Evolutionary conservation across 2,113 vertebrate genomes (phyloP), one percentile per base, ranked within the genome.

Genomic region (Myotis brandtii): DNA sequence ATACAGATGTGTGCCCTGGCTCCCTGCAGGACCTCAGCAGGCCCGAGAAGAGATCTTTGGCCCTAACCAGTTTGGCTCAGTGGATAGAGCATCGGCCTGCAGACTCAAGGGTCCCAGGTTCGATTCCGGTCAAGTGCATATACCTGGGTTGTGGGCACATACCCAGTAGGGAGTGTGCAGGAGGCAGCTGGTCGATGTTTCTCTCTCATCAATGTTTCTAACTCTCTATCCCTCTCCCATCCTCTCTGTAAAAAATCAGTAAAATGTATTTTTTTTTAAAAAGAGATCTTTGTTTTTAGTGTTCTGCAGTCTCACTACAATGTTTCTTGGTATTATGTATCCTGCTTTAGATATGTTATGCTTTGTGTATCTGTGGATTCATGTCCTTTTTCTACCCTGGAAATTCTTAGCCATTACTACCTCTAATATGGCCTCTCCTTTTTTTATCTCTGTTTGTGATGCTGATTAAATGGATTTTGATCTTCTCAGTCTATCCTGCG

Each of bases 391-490:
- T 54, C 46, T 89, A 13, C 72, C 59, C 17, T 66, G 32, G 62
- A 93, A 84, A 46, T 95, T 89, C 52, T 95, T 48, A 79, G 32
- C 25, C 4, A 32, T 84, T 89, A 20, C 62, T 37, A 23, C 18
- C 32, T 89, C 70, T 54, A 48, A 85, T 70, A 52, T 32, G 10
- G 9, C 64, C 30, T 93, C 27, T 43, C 48, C 27, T 81, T 59
- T 8, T 8, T 52, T 85, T 69, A 62, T 89, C 11, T 43, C 32
- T 32, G 43, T 64, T 56, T 50, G 59, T 37, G 50, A 64, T 79
- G 43, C 73, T 72, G 30, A 52, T 88, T 92, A 83, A 95, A 88
- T 67, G 56, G 34, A 56, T 54, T 79, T 70, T 54, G 62, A 64
- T 37, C 43, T 83, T 25, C 50, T 77, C 50, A 84, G 50, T 64